Evolutionary conservation across 2,888 invertebrate genomes (phyloP), one percentile per base, ranked within the genome.

Genomic region (Spisula subtruncata): DNA sequence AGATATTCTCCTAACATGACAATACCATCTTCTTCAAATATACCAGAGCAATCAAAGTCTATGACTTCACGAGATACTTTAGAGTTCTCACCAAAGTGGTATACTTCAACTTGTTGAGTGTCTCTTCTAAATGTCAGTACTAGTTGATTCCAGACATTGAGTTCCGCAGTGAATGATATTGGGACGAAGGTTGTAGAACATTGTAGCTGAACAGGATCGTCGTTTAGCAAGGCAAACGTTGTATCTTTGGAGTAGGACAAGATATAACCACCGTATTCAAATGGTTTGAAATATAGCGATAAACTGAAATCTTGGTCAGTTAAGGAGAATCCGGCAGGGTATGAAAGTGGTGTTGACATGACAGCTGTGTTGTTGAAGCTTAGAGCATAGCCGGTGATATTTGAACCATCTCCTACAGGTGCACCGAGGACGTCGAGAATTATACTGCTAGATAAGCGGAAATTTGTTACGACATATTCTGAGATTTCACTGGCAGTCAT

Each of bases 131-230:
- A 93, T 18, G 94, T 93, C 5, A 95, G 41, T 35, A 95, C 87
- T 32, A 95, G 88, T 83, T 95, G 95, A 85, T 94, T 95, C 95
- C 95, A 95, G 12, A 71, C 86, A 89, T 90, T 80, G 8, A 93
- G 71, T 10, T 83, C 87, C 18, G 91, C 81, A 29, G 79, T 82
- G 16, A 88, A 82, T 14, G 83, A 80, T 14, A 92, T 94, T 14
- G 87, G 56, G 6, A 91, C 60, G 83, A 29, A 60, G 2, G 54
- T 83, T 5, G 29, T 85, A 14, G 87, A 83, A 81, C 93, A 94
- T 41, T 89, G 88, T 8, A 95, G 48, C 20, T 85, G 90, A 0
- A 95, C 83, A 12, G 94, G 94, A 81, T 90, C 84, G 6, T 86
- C 91, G 54, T 94, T 95, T 12, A 91, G 85, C 32, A 95, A 86